These are phyloP conservation scores for Poeciliopsis infans DNA, from an alignment of 2,797 vertebrate genomes.

Conservation along the genomic window DNA sequence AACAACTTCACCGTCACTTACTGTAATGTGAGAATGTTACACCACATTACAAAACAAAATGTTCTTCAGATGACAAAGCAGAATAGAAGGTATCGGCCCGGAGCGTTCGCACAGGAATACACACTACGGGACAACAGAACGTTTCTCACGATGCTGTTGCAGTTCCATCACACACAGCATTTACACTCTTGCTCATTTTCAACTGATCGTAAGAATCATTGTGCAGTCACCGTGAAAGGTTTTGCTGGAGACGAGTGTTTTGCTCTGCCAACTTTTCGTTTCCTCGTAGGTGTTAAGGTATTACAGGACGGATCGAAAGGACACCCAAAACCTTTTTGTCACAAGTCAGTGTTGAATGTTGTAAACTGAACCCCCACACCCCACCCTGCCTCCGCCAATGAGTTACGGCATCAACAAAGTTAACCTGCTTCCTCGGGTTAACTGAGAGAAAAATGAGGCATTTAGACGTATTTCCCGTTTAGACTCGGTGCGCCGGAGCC, in stretches of 20 bases:
- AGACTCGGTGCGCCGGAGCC: too few species aligned
- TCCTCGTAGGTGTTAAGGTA: too few species aligned
- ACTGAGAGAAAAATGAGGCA: too few species aligned
- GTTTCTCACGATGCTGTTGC: neutral
- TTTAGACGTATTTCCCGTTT: too few species aligned
- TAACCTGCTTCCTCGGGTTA: too few species aligned
- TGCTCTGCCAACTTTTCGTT: too few species aligned
- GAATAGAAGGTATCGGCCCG: neutral
- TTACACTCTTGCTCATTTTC: neutral
- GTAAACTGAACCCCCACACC: too few species aligned
- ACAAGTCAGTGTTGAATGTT: too few species aligned
- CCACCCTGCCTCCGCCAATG: too few species aligned
- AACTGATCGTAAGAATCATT: neutral
- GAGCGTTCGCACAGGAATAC: neutral
- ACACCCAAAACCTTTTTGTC: too few species aligned
- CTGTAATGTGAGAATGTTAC: neutral
- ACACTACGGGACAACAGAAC: neutral
- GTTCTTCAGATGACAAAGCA: neutral
- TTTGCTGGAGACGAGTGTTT: neutral
- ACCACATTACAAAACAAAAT: slow-evolving; percentile 4
- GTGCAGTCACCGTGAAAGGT: neutral
- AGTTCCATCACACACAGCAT: neutral
- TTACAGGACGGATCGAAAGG: too few species aligned
- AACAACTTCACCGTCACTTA: neutral
- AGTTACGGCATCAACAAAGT: too few species aligned